These are phyloP conservation scores for Synergus gifuensis DNA, from an alignment of 2,888 invertebrate species.

Conservation along the genomic window DNA sequence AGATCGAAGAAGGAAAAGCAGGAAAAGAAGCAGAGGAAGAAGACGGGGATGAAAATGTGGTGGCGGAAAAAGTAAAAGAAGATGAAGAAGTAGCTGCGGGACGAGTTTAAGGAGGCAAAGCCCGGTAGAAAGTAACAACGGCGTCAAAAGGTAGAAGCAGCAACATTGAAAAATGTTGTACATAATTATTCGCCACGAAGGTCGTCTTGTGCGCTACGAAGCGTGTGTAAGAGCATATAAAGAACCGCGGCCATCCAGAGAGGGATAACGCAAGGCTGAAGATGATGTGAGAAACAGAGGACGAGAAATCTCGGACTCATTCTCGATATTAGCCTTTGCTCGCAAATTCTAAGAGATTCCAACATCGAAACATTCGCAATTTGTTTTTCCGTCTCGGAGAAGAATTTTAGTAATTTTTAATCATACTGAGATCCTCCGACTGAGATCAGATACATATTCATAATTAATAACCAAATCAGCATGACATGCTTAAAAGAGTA, in stretches of 20 bases:
- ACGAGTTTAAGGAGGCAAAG: conserved; percentile 42
- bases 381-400: not conserved
- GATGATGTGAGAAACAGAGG: conserved; percentile 49
- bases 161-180: conserved; percentile 66
- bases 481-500: too few relatives aligned
- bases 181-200: conserved; percentile 74
- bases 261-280: conserved; percentile 43
- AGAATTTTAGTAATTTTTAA: not conserved
- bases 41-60: not conserved
- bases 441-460: too few relatives aligned
- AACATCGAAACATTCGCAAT: conserved; percentile 27
- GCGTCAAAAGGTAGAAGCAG: conserved; percentile 28
- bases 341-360: conserved; percentile 70
- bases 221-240: conserved; percentile 42
- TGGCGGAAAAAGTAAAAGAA: conserved; percentile 40
- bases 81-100: not conserved
- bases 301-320: conserved; percentile 64
- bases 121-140: conserved; percentile 2
- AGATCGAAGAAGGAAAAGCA: not conserved
- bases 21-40: conserved; percentile 45
- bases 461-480: too few relatives aligned
- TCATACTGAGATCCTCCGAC: too few relatives aligned
- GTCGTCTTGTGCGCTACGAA: conserved; percentile 70
- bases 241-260: not conserved
- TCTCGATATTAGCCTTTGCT: conserved; percentile 69